A percentile compares a stretch with the other conserved stretches of the same genome.
Conservation (phyloP, 1,140 invertebrate genomes). For the Dufourea novaeangliae region DNA sequence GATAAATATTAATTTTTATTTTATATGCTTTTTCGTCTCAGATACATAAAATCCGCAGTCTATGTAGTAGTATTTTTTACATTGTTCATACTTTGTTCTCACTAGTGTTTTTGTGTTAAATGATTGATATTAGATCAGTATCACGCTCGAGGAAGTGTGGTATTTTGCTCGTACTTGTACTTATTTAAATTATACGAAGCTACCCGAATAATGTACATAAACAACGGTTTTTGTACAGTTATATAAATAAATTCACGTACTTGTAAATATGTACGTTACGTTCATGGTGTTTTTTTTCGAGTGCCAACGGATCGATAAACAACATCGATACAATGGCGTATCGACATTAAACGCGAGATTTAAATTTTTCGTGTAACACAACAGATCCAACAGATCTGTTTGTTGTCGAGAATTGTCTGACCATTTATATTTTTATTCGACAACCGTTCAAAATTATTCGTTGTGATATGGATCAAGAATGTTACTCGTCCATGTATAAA, state of each 20-base stretch:
- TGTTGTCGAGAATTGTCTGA: not conserved
- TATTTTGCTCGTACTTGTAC: not conserved
- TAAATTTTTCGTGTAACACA: conserved; percentile 17
- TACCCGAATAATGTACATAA: conserved; percentile 1
- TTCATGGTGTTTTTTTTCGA: not conserved
- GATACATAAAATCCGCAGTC: no score
- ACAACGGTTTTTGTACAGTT: not conserved
- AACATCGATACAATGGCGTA: not conserved
- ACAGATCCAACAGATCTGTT: conserved; percentile 4
- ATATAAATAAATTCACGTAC: conserved; percentile 26
- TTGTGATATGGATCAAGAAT: conserved; percentile 68
- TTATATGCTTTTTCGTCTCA: no score
- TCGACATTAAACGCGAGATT: not conserved
- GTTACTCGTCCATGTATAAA: conserved; percentile 70
- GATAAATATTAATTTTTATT: no score
- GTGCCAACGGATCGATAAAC: not conserved
- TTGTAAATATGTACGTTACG: not conserved
- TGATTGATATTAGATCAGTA: not conserved
- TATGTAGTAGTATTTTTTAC: not conserved
- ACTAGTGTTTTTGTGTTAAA: not conserved
- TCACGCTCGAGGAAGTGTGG: not conserved
- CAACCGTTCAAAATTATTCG: not conserved
- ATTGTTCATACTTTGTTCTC: not conserved
- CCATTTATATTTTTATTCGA: not conserved
- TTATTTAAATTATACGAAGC: conserved; percentile 3